Evolutionary conservation across 2,113 vertebrate genomes (phyloP), one percentile per base, ranked within the genome.

Genomic region (Muntiacus reevesi): DNA sequence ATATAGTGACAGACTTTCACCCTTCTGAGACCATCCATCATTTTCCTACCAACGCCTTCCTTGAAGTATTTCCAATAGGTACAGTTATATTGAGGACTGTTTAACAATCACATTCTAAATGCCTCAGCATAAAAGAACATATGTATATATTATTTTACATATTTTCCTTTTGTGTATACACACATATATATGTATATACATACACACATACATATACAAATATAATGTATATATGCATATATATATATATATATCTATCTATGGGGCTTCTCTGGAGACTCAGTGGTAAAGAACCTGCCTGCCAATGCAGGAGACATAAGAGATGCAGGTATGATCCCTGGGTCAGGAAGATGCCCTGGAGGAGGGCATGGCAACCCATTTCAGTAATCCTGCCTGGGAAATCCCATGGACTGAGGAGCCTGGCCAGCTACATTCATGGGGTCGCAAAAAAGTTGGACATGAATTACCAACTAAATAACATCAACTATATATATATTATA

Each of bases 1-100:
- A 98, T 97, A 98, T 94, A 96, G 91, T 97, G 98, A 97, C 98
- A 98, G 98, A 98, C 88, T 97, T 98, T 98, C 30, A 25, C 98
- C 98, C 93, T 98, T 98, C 85, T 82, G 96, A 98, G 97, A 98
- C 98, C 95, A 96, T 98, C 98, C 98, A 98, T 98, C 98, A 97
- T 97, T 98, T 97, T 90, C 97, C 96, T 71, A 92, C 97, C 97
- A 71, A 91, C 95, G 92, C 97, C 95, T 98, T 90, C 91, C 94
- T 97, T 93, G 96, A 98, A 98, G 9, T 30, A 87, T 97, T 97
- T 97, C 97, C 98, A 98, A 98, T 96, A 96, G 95, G 96, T 94
- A 97, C 94, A 93, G 97, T 98, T 97, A 98, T 76, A 90, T 43
- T 92, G 94, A 95, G 93, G 87, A 82, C 54, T 91, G 93, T 87